Evolutionary conservation across 2,888 invertebrate species (phyloP).

Genomic region (Tubiluchus corallicola): DNA sequence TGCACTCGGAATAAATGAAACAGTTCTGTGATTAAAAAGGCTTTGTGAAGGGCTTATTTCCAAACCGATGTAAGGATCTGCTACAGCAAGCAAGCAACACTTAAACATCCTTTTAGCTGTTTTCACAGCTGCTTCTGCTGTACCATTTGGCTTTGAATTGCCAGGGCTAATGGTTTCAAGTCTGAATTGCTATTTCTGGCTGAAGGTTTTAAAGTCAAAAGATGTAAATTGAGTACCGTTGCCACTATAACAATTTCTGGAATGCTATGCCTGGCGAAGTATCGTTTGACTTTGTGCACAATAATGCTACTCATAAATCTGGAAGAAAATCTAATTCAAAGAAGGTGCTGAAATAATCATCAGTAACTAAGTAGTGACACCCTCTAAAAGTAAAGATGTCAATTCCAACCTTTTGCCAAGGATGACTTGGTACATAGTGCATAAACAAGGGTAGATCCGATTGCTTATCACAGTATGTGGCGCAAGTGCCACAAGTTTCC

Average conservation of each 20-base stretch:
- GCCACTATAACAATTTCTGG: neutral
- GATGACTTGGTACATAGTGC: neutral
- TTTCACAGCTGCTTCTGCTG: neutral
- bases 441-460: neutral
- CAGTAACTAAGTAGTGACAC: neutral
- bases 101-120: neutral
- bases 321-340: neutral
- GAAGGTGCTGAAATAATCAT: neutral
- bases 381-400: neutral
- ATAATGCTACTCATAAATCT: neutral
- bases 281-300: neutral
- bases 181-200: neutral
- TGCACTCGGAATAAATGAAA: no score
- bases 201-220: neutral
- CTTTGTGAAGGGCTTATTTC: no score
- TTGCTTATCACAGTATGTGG: constrained; percentile 1
- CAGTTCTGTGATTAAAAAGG: no score
- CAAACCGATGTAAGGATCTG: neutral
- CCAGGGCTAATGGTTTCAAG: neutral
- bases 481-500: neutral
- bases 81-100: neutral
- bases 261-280: neutral
- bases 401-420: neutral
- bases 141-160: neutral
- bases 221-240: neutral